Evolutionary conservation across 35 echinoderm and acorn worm genomes (phyloP), one percentile per base, ranked within the genome.

Genomic region (Heliocidaris tuberculata): DNA sequence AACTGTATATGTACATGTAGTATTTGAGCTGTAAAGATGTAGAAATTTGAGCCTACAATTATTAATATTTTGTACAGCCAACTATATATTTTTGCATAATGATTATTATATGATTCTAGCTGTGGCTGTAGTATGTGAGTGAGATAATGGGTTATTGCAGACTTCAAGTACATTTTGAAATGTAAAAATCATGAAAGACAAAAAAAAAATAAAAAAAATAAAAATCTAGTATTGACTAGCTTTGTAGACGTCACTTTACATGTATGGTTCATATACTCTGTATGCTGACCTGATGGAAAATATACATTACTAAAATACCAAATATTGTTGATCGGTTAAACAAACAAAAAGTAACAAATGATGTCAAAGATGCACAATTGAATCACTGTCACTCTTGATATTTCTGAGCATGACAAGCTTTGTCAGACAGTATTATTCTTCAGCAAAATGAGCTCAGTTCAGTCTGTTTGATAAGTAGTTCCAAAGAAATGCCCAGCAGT

Each of bases 41-140:
- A 89, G 87, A 89, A 89, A 89, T 89, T 89, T 89, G 31, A 89
- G 65, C 65, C 65, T 78, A 78, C 65, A 15, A 35, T 89, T 89
- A 42, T 42, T 89, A 32, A 89, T 89, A 89, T 89, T 89, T 89
- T 89, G 87, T 89, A 89, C 87, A 89, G 87, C 87, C 87, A 89
- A 89, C 47, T 89, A 89, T 89, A 89, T 89, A 89, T 89, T 89
- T 89, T 89, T 89, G 87, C 87, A 89, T 89, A 32, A 89, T 89
- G 47, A 42, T 89, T 42, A 89, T 89, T 89, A 89, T 89, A 42
- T 78, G 27, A 78, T 78, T 78, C 65, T 78, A 78, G 21, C 87
- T 27, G 87, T 89, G 87, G 87, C 87, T 89, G 87, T 89, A 42
- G 13, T 89, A 24, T 86, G 31, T 86, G 21, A 56, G 10, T 78